Evolutionary conservation across 2,888 invertebrate genomes (phyloP).

Genomic region (Apeira syringaria): DNA sequence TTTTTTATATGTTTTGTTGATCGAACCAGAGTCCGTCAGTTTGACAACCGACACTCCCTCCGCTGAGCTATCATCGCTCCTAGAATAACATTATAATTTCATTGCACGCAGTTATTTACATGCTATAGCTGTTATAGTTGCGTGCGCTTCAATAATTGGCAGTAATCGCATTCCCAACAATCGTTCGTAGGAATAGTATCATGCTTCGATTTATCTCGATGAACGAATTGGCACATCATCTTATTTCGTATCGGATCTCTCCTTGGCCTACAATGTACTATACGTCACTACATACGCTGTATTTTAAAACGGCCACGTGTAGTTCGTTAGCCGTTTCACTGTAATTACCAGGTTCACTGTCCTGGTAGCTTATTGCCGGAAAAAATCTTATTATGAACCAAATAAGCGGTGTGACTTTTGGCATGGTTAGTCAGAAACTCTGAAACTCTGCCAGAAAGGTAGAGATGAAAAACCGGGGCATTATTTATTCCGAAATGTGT

Average conservation of each 20-base stretch:
- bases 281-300: slow-evolving; percentile 14
- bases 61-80: too few relatives aligned
- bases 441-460: slow-evolving; percentile 48
- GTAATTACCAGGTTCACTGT: slow-evolving; percentile 48
- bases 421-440: slow-evolving; percentile 40
- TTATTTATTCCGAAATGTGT: too few relatives aligned
- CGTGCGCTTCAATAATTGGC: slow-evolving; percentile 18
- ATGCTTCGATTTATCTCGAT: slow-evolving; percentile 9
- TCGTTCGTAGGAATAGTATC: slow-evolving; percentile 6
- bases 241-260: slow-evolving; percentile 43
- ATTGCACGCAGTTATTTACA: too few relatives aligned
- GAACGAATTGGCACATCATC: slow-evolving; percentile 38
- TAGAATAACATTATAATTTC: too few relatives aligned
- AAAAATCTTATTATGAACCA: slow-evolving; percentile 28
- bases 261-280: slow-evolving; percentile 56
- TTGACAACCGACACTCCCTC: too few relatives aligned
- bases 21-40: too few relatives aligned
- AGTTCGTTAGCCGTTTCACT: slow-evolving; percentile 31
- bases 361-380: slow-evolving; percentile 31
- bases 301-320: slow-evolving; percentile 39
- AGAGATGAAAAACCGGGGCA: too few relatives aligned
- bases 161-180: slow-evolving; percentile 25
- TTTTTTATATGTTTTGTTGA: too few relatives aligned
- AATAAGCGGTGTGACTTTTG: slow-evolving; percentile 52
- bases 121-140: too few relatives aligned